phyloP scores from a whole-genome alignment of 2,888 invertebrate species.

The Heteromurus nitidus region DNA sequence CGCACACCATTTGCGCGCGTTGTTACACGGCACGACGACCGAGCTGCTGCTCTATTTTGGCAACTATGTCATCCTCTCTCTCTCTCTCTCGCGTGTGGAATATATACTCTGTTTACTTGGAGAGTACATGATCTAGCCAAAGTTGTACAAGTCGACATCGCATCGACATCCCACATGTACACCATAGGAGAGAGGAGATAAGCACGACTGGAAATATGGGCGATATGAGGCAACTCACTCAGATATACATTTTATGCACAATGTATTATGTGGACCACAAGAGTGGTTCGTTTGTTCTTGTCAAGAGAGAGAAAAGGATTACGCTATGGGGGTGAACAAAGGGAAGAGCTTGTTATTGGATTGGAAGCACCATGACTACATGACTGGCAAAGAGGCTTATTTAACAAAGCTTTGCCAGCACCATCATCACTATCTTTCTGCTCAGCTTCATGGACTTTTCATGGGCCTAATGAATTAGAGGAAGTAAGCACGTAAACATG shows the following conservation, averaged over 20 bases:
- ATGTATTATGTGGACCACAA: no score
- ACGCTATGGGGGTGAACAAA: background rate
- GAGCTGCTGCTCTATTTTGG: no score
- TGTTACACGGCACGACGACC: no score
- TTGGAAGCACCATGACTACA: slow-evolving; percentile 8
- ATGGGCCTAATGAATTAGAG: no score
- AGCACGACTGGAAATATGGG: no score
- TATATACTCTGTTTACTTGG: no score
- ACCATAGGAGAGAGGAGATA: background rate
- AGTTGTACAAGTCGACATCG: background rate
- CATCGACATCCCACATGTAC: slow-evolving; percentile 2
- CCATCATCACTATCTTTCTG: slow-evolving; percentile 1
- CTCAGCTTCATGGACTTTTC: background rate
- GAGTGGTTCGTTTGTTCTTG: slow-evolving; percentile 38
- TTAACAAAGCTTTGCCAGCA: slow-evolving; percentile 11
- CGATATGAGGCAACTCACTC: no score
- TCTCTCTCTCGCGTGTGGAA: no score
- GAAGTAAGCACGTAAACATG: no score
- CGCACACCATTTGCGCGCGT: background rate
- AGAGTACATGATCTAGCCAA: no score
- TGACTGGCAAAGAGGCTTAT: slow-evolving; percentile 38
- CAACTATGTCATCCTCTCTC: no score
- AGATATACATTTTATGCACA: no score
- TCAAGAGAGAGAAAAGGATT: slow-evolving; percentile 43
- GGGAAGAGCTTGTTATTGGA: slow-evolving; percentile 38